A percentile compares a stretch with the other conserved stretches of the same genome.
phyloP scores from a whole-genome alignment of 2,113 vertebrate genomes.

The Chroicocephalus ridibundus region DNA sequence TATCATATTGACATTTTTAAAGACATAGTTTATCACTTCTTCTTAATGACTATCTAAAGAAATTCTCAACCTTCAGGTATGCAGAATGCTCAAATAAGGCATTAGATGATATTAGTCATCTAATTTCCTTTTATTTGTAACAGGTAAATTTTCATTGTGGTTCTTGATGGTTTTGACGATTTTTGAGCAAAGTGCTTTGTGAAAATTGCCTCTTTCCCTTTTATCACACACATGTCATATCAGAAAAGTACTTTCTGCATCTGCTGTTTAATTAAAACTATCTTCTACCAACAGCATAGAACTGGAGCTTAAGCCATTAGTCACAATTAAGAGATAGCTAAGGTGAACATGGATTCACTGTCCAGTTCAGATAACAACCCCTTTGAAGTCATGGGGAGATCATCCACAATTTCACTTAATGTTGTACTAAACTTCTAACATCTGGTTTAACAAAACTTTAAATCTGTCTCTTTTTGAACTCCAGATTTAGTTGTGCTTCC shows the following conservation, averaged over 20 bases:
- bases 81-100: neutral
- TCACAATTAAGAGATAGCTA: neutral
- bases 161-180: neutral
- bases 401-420: neutral
- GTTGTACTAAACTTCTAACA: neutral
- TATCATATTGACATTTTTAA: neutral
- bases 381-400: neutral
- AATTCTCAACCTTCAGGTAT: neutral
- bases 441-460: neutral
- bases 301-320: neutral
- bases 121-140: neutral
- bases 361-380: neutral
- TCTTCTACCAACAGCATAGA: neutral
- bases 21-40: neutral
- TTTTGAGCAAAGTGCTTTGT: neutral
- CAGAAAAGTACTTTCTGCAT: neutral
- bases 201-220: neutral
- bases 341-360: neutral
- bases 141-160: neutral
- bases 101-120: neutral
- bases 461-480: neutral
- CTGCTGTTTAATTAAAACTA: neutral
- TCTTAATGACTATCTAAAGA: neutral
- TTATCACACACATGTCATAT: fast-evolving
- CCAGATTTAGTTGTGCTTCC: neutral